A percentile compares a stretch with the other conserved stretches of the same genome.
These are phyloP conservation scores for Marasmarcha lunaedactyla DNA, from an alignment of 2,888 invertebrate genomes.

Conservation along the genomic window DNA sequence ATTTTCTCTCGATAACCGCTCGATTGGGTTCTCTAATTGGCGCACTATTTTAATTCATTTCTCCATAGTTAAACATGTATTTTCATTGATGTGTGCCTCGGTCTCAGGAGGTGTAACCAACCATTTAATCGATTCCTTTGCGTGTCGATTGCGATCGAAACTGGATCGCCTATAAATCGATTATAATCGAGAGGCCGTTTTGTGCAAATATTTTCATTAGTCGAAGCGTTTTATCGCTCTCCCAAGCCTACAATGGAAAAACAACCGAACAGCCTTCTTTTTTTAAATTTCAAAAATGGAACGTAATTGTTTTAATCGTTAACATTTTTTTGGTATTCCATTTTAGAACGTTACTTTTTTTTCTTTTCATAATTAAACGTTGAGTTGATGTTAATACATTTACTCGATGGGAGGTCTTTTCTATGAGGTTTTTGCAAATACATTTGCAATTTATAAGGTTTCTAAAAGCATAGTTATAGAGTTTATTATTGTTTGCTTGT, in stretches of 20 bases:
- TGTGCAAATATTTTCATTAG: slow-evolving; percentile 32
- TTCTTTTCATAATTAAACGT: not conserved
- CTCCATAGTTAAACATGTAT: slow-evolving; percentile 70
- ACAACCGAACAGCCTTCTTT: not conserved
- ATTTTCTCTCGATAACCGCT: slow-evolving; percentile 42
- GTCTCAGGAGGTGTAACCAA: slow-evolving; percentile 52
- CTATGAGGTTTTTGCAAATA: not conserved
- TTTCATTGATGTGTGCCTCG: slow-evolving; percentile 29
- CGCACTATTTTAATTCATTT: slow-evolving; percentile 68
- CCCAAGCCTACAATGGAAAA: slow-evolving; percentile 6
- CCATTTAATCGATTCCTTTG: slow-evolving; percentile 66
- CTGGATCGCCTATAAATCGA: slow-evolving; percentile 33
- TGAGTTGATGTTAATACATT: not conserved
- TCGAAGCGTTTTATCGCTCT: slow-evolving; percentile 26
- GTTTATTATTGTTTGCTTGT: slow-evolving; percentile 16
- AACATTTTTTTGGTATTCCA: too few relatives aligned
- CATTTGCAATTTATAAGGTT: too few relatives aligned
- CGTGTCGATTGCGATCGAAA: slow-evolving; percentile 46
- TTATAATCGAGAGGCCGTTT: slow-evolving; percentile 33
- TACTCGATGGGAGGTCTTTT: slow-evolving; percentile 34
- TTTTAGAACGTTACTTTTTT: not conserved
- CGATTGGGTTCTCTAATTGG: slow-evolving; percentile 69
- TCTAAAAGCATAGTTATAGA: slow-evolving; percentile 16
- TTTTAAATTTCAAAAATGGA: too few relatives aligned
- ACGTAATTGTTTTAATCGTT: too few relatives aligned